Evolutionary conservation across 2,113 vertebrate genomes (phyloP).

Genomic region (Cynocephalus volans): DNA sequence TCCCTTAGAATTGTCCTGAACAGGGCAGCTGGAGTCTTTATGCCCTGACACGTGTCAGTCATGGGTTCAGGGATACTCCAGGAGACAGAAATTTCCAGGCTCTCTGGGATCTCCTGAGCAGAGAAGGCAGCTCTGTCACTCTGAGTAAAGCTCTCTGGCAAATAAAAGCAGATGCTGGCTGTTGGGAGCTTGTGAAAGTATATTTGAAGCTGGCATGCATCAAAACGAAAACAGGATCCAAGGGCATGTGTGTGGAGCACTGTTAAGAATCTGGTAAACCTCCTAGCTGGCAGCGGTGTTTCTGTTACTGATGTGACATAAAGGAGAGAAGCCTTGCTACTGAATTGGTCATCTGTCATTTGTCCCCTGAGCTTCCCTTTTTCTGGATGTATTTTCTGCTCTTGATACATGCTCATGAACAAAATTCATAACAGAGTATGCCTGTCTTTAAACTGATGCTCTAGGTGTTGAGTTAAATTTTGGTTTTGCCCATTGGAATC

Average conservation of each 20-base stretch:
- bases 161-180: background rate
- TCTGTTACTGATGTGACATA: conserved; percentile 32
- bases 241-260: background rate
- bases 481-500: background rate
- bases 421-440: background rate
- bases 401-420: background rate
- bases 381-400: background rate
- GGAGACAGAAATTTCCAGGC: background rate
- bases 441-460: conserved; percentile 13
- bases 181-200: background rate
- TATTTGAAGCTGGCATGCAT: background rate
- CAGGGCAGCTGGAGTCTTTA: background rate
- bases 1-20: background rate
- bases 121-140: background rate
- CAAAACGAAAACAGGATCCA: background rate
- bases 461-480: background rate
- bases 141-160: background rate
- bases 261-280: background rate
- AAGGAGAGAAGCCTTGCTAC: background rate
- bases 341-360: conserved; percentile 31
- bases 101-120: background rate
- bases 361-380: background rate
- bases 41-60: background rate
- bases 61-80: background rate
- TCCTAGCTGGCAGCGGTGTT: background rate